Conservation (phyloP, 2,888 invertebrate genomes). For the Tridacna crocea region DNA sequence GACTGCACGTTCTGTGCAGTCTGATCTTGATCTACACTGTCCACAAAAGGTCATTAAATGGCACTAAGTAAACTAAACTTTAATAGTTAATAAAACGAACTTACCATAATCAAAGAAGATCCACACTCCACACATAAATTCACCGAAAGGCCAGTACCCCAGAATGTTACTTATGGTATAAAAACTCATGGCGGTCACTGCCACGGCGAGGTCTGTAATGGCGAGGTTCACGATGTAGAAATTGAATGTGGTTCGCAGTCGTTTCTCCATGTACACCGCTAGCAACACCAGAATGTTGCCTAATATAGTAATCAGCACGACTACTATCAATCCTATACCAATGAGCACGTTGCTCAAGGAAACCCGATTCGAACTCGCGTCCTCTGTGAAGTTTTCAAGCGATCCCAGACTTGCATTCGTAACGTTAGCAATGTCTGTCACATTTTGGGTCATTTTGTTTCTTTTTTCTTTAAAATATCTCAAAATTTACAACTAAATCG, state of each 20-base stretch:
- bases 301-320: slow-evolving; percentile 62
- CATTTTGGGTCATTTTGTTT: too few relatives aligned
- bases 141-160: slow-evolving; percentile 82
- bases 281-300: slow-evolving; percentile 81
- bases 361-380: background rate
- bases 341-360: slow-evolving; percentile 9
- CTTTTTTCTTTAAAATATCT: too few relatives aligned
- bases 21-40: too few relatives aligned
- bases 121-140: slow-evolving; percentile 81
- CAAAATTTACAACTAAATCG: too few relatives aligned
- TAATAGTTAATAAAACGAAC: background rate
- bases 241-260: slow-evolving; percentile 81
- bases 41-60: too few relatives aligned
- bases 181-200: slow-evolving; percentile 81
- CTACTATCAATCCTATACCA: background rate
- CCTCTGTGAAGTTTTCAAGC: background rate
- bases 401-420: background rate
- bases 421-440: background rate
- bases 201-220: slow-evolving; percentile 80
- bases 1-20: too few relatives aligned
- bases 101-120: slow-evolving; percentile 82
- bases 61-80: too few relatives aligned
- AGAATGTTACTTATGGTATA: slow-evolving; percentile 79
- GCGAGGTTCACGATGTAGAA: slow-evolving; percentile 74
- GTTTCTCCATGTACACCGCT: slow-evolving; percentile 77